Evolutionary conservation across 2,888 invertebrate genomes (phyloP), one percentile per base, ranked within the genome.

Genomic region (Xestobium rufovillosum): DNA sequence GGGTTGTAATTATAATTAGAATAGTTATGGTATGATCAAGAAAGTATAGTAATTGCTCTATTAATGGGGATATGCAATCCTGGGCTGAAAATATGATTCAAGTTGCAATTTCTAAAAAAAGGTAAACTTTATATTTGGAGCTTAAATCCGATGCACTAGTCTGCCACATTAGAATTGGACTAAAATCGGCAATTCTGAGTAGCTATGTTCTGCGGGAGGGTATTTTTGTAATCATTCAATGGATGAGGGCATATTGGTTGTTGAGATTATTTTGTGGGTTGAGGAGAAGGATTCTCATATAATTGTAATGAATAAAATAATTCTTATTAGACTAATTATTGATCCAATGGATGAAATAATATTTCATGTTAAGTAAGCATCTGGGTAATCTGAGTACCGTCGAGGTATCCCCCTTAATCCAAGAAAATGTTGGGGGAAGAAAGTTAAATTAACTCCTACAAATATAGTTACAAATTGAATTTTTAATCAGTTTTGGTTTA

Each of bases 31-130:
- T 67, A 50, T 76, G 73, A 60, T 78, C 76, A 56, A 78, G 75
- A 52, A 78, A 78, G 56, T 74, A 75, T 54, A 67, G 70, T 65
- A 78, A 65, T 70, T 77, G 73, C 74, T 76, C 76, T 73, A 79
- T 79, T n/a, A n/a, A n/a, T n/a, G n/a, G n/a, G n/a, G n/a, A n/a
- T n/a, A n/a, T n/a, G n/a, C n/a, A n/a, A n/a, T n/a, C n/a, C n/a
- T n/a, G n/a, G n/a, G n/a, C n/a, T n/a, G n/a, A n/a, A n/a, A n/a
- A n/a, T n/a, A n/a, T n/a, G n/a, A n/a, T n/a, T n/a, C n/a, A n/a
- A n/a, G n/a, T n/a, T n/a, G n/a, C n/a, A n/a, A n/a, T n/a, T n/a
- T n/a, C n/a, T n/a, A n/a, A n/a, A n/a, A n/a, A n/a, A n/a, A n/a
- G n/a, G n/a, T n/a, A n/a, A n/a, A n/a, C n/a, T n/a, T n/a, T n/a